Conservation (phyloP, 2,888 invertebrate species). For the Hydropsyche betteni region DNA sequence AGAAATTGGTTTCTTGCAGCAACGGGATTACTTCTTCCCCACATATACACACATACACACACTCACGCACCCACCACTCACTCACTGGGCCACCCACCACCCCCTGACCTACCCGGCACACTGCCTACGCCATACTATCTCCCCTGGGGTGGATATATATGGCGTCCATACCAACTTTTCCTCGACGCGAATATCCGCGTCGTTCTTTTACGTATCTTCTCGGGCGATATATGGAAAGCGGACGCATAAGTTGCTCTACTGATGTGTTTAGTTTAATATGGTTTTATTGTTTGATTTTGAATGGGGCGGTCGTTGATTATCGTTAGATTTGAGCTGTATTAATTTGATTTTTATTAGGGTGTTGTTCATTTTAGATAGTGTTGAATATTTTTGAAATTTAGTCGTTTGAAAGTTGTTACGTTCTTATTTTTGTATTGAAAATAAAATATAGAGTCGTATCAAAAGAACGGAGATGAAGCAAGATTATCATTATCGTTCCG, state of each 20-base stretch:
- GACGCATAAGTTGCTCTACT: slow-evolving; percentile 23
- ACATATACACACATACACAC: slow-evolving; percentile 44
- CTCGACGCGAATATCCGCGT: slow-evolving; percentile 49
- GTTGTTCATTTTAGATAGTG: no score
- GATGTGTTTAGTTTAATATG: no score
- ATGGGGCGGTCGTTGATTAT: no score
- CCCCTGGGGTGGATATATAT: slow-evolving; percentile 8
- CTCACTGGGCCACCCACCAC: slow-evolving; percentile 7
- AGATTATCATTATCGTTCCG: slow-evolving; percentile 6
- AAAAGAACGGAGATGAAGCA: no score
- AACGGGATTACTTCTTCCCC: slow-evolving; percentile 52
- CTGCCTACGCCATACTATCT: background rate
- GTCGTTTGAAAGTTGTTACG: no score
- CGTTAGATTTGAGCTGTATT: no score
- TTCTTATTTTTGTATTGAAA: background rate
- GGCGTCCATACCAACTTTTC: slow-evolving; percentile 47
- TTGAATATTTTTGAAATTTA: no score
- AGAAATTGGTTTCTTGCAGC: slow-evolving; percentile 53
- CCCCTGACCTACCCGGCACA: slow-evolving; percentile 16
- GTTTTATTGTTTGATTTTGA: no score
- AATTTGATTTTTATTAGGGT: no score
- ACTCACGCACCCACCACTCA: slow-evolving; percentile 18
- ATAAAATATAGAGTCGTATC: background rate
- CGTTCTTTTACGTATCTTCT: slow-evolving; percentile 51
- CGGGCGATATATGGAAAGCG: background rate